These are phyloP conservation scores for Acanthiza pusilla DNA, from an alignment of 2,797 vertebrate species.

Conservation along the genomic window DNA sequence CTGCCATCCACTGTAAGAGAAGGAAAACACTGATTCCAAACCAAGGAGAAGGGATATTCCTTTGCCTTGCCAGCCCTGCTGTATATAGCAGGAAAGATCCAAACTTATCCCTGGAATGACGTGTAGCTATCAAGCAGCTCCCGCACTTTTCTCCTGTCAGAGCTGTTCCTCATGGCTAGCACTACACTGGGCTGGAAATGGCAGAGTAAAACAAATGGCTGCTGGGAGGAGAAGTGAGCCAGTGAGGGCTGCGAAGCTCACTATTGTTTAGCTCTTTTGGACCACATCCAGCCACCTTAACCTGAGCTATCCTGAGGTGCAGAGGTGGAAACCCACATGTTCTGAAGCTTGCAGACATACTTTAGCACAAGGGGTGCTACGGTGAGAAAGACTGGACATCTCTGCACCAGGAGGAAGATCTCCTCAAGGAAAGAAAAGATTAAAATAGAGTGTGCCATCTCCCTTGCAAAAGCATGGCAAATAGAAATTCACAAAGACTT, in stretches of 20 bases:
- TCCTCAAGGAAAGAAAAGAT: not conserved
- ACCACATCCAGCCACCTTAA: not conserved
- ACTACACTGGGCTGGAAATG: not conserved
- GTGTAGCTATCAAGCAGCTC: not conserved
- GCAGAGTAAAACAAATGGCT: not conserved
- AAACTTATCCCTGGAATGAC: not conserved
- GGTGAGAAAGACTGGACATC: not conserved
- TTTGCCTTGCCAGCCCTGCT: not conserved
- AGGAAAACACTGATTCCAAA: not conserved
- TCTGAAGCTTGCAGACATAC: not conserved
- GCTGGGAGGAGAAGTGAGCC: not conserved
- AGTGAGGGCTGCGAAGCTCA: not conserved
- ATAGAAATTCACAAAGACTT: not conserved
- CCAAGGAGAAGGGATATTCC: not conserved
- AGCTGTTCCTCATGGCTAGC: not conserved
- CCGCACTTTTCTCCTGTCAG: not conserved
- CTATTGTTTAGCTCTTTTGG: fast-evolving
- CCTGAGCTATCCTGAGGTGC: not conserved
- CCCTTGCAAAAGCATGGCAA: not conserved
- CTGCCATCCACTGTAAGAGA: not conserved
- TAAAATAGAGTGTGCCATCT: not conserved
- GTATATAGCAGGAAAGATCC: not conserved
- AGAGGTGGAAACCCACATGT: not conserved
- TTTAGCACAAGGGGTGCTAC: not conserved
- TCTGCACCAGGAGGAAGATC: not conserved